Evolutionary conservation across 2,797 vertebrate genomes (phyloP).

Genomic region (Chelidonichthys spinosus): DNA sequence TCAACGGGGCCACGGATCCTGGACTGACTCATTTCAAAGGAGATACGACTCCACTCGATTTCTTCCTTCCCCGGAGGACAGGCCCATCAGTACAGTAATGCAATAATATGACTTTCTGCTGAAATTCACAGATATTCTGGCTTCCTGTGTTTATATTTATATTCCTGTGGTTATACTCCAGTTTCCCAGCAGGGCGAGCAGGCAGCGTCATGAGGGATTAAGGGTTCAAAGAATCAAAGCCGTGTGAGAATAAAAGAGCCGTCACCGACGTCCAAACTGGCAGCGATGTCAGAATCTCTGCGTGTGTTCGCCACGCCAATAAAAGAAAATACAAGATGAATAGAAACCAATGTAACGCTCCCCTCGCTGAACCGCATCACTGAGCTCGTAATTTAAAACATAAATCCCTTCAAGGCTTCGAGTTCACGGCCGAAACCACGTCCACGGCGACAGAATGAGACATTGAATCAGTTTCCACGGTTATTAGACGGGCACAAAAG

Average conservation of each 20-base stretch:
- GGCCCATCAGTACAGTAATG: slow-evolving; percentile 13
- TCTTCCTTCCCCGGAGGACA: neutral
- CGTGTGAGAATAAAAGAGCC: slow-evolving; percentile 15
- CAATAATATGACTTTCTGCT: neutral
- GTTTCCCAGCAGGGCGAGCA: too few relatives aligned
- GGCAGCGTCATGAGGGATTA: too few relatives aligned
- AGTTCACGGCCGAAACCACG: too few relatives aligned
- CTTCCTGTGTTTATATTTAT: slow-evolving; percentile 3
- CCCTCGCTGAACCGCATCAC: neutral
- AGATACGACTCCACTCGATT: neutral
- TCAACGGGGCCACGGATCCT: slow-evolving; percentile 25
- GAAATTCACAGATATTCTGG: neutral
- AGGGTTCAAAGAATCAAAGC: neutral
- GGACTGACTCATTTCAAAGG: slow-evolving; percentile 9
- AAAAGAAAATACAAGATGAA: slow-evolving; percentile 9
- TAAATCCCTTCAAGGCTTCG: neutral
- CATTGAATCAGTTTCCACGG: too few relatives aligned
- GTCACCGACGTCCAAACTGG: slow-evolving; percentile 13
- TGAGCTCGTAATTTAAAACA: slow-evolving; percentile 1
- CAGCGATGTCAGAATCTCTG: neutral
- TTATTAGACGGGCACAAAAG: too few relatives aligned
- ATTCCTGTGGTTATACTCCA: neutral
- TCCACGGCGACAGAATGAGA: too few relatives aligned
- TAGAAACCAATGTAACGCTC: neutral
- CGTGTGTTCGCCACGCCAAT: neutral